Evolutionary conservation across 2,797 vertebrate genomes (phyloP), one percentile per base, ranked within the genome.

Genomic region (Helicolenus hilgendorfi): DNA sequence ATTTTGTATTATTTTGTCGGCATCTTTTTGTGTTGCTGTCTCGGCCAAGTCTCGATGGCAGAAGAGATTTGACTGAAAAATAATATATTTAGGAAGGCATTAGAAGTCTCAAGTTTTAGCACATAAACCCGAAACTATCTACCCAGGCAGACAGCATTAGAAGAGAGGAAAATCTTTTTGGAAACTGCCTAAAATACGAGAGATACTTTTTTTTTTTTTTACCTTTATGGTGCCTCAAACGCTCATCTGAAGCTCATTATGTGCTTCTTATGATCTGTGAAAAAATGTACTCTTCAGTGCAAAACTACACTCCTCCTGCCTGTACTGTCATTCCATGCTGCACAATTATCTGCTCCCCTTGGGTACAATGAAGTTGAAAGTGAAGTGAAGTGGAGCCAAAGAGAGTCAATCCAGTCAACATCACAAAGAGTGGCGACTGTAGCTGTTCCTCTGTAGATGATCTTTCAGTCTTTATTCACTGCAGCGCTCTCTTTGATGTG

Each of bases 391-490:
- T 14, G 26, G 62, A 79, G 71, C 67, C 73, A 58, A 33, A 74
- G 15, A 18, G 35, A 79, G 84, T 74, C 38, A 49, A 24, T 69
- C 4, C 59, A 69, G 76, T 49, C 60, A 14, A 58, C 81, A 72
- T 64, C 4, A 79, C 70, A 79, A 59, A 77, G 69, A 63, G 72
- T 33, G 64, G 68, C 7, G 36, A 35, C 67, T 78, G 68, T 2
- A 9, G 53, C 64, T 68, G 62, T 71, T 45, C 77, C 73, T 74
- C 45, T 68, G 36, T 56, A 77, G 35, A 72, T 41, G 59, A 81
- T 36, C 62, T 26, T 36, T 63, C 68, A 22, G 78, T 31, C 55
- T 92, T 88, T 87, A 89, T 91, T 89, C 81, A 78, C 77, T 84
- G 68, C 72, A 22, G 64, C 18, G 55, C n/a, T 10, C 45, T 20